A percentile compares a stretch with the other conserved stretches of the same genome.
phyloP scores from a whole-genome alignment of 2,888 invertebrate species.

The Fissipunctia ypsillon region DNA sequence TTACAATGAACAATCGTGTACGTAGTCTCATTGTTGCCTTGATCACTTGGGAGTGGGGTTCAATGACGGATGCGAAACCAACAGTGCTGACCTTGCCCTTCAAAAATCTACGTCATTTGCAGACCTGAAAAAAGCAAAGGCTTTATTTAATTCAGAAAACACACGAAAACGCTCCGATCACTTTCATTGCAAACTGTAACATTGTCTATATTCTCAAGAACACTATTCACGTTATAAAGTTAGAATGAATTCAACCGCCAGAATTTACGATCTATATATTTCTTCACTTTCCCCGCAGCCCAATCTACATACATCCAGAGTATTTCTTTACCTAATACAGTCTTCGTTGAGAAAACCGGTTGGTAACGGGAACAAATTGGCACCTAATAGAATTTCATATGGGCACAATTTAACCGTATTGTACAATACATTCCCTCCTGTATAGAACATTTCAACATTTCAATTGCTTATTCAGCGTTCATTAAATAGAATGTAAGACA shows the following conservation, averaged over 20 bases:
- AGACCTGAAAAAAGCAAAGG: background rate
- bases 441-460: constrained; percentile 22
- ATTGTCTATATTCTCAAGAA: constrained; percentile 16
- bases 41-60: no score
- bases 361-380: constrained; percentile 56
- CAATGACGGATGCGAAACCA: background rate
- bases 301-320: constrained; percentile 56
- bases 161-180: background rate
- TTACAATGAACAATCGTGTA: background rate
- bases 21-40: background rate
- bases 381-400: constrained; percentile 66
- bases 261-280: constrained; percentile 50
- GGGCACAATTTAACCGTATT: constrained; percentile 61
- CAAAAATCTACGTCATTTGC: background rate
- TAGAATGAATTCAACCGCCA: constrained; percentile 34
- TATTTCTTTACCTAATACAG: constrained; percentile 62
- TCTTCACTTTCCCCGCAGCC: constrained; percentile 37
- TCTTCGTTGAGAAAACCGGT: constrained; percentile 54
- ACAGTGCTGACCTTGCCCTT: background rate
- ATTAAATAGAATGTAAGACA: constrained; percentile 51
- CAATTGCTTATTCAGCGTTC: constrained; percentile 48
- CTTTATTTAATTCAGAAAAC: background rate
- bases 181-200: constrained; percentile 22
- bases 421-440: constrained; percentile 35
- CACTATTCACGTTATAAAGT: constrained; percentile 29